phyloP scores from a whole-genome alignment of 2,888 invertebrate species.

The Hipparchia sbordonii region DNA sequence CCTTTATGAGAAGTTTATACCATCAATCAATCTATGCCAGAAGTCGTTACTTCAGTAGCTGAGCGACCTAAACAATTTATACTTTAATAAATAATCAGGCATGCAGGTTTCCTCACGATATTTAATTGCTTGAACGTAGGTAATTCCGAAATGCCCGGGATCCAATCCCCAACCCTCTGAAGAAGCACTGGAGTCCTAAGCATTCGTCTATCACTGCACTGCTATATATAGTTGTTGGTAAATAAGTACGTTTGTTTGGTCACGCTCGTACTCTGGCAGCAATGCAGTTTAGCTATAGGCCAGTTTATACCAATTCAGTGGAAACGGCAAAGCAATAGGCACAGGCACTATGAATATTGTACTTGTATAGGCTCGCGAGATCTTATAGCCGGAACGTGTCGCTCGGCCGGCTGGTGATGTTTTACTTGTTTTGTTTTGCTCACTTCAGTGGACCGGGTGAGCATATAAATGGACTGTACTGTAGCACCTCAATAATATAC shows the following conservation, averaged over 20 bases:
- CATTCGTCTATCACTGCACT: too few relatives aligned
- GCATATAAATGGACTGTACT: slow-evolving; percentile 7
- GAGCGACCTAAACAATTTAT: too few relatives aligned
- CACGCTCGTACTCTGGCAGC: slow-evolving; percentile 38
- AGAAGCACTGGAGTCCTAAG: too few relatives aligned
- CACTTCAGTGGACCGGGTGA: not conserved
- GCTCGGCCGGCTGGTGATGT: slow-evolving; percentile 19
- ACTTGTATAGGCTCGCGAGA: slow-evolving; percentile 4
- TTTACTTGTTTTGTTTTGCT: slow-evolving; percentile 25
- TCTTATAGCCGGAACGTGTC: slow-evolving; percentile 31
- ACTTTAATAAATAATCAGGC: too few relatives aligned
- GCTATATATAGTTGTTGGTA: too few relatives aligned
- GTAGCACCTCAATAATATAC: not conserved
- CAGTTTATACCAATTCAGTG: slow-evolving; percentile 69
- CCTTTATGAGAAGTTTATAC: too few relatives aligned
- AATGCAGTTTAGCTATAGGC: slow-evolving; percentile 33
- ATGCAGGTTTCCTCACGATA: too few relatives aligned
- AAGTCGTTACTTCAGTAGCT: too few relatives aligned
- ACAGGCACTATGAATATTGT: not conserved
- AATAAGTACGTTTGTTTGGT: not conserved
- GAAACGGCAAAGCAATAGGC: slow-evolving; percentile 45
- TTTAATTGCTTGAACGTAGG: too few relatives aligned
- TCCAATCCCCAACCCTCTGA: too few relatives aligned
- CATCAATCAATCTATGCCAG: too few relatives aligned
- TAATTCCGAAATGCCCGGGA: too few relatives aligned